phyloP scores from a whole-genome alignment of 2,888 invertebrate genomes.

The Pyrgus malvae region DNA sequence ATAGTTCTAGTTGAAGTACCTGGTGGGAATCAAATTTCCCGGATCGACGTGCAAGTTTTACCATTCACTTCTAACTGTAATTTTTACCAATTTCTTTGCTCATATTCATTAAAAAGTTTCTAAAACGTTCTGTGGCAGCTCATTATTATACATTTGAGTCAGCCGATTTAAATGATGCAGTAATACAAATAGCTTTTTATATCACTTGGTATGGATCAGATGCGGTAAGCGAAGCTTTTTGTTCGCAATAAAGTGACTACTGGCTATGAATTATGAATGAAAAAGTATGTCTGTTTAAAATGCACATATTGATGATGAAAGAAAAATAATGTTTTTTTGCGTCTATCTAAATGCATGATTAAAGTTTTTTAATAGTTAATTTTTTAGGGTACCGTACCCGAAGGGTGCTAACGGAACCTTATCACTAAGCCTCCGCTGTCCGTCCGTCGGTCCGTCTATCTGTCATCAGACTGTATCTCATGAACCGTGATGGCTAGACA shows the following conservation, averaged over 20 bases:
- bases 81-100: not conserved
- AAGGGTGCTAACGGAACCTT: too few species aligned
- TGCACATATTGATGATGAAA: not conserved
- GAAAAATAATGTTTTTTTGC: not conserved
- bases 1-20: too few species aligned
- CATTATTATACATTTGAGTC: conserved; percentile 20
- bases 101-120: too few species aligned
- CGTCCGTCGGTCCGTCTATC: too few species aligned
- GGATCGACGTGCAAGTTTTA: too few species aligned
- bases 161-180: conserved; percentile 10
- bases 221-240: conserved; percentile 7
- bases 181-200: conserved; percentile 10
- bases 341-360: too few species aligned
- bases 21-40: too few species aligned
- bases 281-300: not conserved
- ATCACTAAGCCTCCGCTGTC: too few species aligned
- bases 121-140: not conserved
- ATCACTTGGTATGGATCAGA: conserved; percentile 12
- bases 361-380: too few species aligned
- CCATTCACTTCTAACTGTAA: not conserved
- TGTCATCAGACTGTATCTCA: too few species aligned
- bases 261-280: conserved; percentile 14
- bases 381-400: too few species aligned
- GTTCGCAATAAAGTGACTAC: not conserved
- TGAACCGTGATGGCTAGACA: too few species aligned